Conservation (phyloP, 2,113 vertebrate genomes). For the Gymnarchus niloticus region DNA sequence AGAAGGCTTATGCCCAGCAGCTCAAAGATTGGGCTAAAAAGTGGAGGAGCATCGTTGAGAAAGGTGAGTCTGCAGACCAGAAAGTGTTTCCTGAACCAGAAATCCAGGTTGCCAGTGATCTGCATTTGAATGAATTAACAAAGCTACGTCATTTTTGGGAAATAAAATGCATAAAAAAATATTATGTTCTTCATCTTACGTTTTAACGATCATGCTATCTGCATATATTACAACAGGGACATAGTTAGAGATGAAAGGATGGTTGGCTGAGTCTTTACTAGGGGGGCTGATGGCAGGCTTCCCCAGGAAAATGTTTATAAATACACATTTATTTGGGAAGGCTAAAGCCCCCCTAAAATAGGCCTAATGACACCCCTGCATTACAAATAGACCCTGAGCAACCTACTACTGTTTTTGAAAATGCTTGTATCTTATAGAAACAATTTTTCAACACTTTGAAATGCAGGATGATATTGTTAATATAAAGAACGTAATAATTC, state of each 20-base stretch:
- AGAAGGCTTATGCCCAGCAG: conserved; percentile 87
- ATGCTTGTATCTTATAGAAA: not conserved
- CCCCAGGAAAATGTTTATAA: too few species aligned
- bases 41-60: conserved; percentile 84
- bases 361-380: too few species aligned
- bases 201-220: not conserved
- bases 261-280: too few species aligned
- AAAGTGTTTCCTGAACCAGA: not conserved
- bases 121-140: not conserved
- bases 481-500: not conserved
- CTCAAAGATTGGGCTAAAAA: conserved; percentile 90
- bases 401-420: too few species aligned
- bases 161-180: not conserved
- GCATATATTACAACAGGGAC: not conserved
- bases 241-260: too few species aligned
- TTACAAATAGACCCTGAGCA: too few species aligned
- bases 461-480: not conserved
- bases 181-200: not conserved
- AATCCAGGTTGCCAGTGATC: not conserved
- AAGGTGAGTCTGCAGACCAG: conserved; percentile 63
- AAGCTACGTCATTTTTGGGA: not conserved
- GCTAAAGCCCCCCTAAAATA: too few species aligned
- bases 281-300: too few species aligned
- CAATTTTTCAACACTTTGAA: not conserved
- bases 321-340: too few species aligned